Conservation (phyloP, 1,140 invertebrate species). For the Drosophila lowei region DNA sequence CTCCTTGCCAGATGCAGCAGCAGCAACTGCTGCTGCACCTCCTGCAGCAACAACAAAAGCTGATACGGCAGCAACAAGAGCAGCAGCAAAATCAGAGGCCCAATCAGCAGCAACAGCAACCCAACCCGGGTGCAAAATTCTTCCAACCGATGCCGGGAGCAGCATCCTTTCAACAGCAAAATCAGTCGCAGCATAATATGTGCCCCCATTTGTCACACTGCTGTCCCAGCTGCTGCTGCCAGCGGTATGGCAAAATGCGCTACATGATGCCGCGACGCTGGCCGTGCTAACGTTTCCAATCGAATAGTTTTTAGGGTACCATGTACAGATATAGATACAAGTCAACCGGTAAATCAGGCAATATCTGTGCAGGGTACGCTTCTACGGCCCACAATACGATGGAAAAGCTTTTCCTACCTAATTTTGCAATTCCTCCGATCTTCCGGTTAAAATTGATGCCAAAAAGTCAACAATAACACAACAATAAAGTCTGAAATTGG, state of each 20-base stretch:
- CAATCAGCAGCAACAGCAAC: too few species aligned
- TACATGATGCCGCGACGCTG: constrained; percentile 67
- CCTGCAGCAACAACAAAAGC: constrained; percentile 12
- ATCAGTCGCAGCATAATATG: constrained; percentile 13
- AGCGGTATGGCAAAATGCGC: constrained; percentile 58
- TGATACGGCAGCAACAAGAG: constrained; percentile 1
- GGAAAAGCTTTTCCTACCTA: not conserved
- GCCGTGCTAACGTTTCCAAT: constrained; percentile 8
- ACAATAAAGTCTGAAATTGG: constrained; percentile 24
- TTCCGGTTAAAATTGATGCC: constrained; percentile 41
- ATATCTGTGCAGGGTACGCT: constrained; percentile 38
- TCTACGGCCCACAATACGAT: constrained; percentile 20
- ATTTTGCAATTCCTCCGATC: constrained; percentile 52
- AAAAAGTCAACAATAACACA: not conserved
- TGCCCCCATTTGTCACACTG: constrained; percentile 13
- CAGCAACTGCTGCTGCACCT: not conserved
- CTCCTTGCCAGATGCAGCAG: constrained; percentile 9
- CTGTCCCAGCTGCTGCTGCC: constrained; percentile 36
- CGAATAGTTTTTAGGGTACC: constrained; percentile 31
- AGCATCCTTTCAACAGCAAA: not conserved
- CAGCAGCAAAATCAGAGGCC: constrained; percentile 6
- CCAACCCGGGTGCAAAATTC: too few species aligned
- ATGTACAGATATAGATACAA: constrained; percentile 12
- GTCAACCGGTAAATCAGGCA: not conserved
- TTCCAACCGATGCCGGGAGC: not conserved